Evolutionary conservation across 2,113 vertebrate genomes (phyloP).

Genomic region (Pelecanus crispus): DNA sequence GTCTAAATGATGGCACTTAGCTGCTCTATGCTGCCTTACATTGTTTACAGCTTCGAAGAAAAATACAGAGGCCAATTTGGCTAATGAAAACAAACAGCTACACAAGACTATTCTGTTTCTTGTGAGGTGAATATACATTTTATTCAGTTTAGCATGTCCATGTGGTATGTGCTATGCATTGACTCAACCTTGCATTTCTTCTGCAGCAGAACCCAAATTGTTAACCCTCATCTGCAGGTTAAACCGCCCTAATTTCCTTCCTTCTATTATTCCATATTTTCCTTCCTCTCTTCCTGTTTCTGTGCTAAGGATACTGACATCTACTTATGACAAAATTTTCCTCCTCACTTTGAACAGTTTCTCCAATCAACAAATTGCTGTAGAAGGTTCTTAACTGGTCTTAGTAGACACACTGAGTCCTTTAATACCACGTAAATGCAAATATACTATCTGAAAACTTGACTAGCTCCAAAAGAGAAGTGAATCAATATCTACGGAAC

Average conservation of each 20-base stretch:
- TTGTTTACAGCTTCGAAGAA: not conserved
- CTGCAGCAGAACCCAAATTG: not conserved
- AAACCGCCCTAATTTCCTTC: slow-evolving; percentile 34
- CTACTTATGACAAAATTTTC: not conserved
- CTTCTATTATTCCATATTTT: slow-evolving; percentile 27
- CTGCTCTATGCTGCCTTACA: not conserved
- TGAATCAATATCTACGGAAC: not conserved
- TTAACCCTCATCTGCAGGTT: not conserved
- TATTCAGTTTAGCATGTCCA: not conserved
- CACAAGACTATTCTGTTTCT: not conserved
- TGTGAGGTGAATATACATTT: not conserved
- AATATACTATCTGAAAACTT: not conserved
- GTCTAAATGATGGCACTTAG: not conserved
- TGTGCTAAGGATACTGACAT: not conserved
- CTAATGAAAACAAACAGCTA: not conserved
- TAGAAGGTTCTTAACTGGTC: not conserved
- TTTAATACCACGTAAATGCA: not conserved
- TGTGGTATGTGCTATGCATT: not conserved
- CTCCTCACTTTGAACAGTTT: not conserved
- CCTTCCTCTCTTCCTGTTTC: slow-evolving; percentile 38
- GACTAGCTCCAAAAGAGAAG: not conserved
- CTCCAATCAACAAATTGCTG: not conserved
- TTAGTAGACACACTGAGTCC: not conserved
- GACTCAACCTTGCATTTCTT: not conserved
- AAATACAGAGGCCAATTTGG: not conserved